Conservation (phyloP, 2,888 invertebrate species). For the Drosophila rellima region DNA sequence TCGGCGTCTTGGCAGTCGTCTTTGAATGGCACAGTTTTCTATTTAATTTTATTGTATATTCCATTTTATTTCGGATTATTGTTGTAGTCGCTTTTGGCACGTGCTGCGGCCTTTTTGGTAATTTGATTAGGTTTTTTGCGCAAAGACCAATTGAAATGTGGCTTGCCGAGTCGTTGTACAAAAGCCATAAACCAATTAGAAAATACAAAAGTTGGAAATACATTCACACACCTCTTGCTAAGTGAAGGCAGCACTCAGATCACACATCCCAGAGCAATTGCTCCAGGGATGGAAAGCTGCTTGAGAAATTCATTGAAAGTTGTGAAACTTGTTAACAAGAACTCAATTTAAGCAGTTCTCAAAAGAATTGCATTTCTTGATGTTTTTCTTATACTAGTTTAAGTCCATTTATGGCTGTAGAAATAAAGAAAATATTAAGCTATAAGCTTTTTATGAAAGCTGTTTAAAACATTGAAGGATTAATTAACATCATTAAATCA, state of each 20-base stretch:
- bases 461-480: not conserved
- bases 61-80: conserved; percentile 8
- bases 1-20: conserved; percentile 38
- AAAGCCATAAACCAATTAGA: conserved; percentile 78
- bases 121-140: conserved; percentile 66
- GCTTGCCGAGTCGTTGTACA: conserved; percentile 56
- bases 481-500: not conserved
- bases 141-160: conserved; percentile 70
- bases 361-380: not conserved
- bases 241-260: conserved; percentile 13
- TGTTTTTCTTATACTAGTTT: not conserved
- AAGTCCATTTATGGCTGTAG: not conserved
- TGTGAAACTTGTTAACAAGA: not conserved
- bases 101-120: conserved; percentile 57
- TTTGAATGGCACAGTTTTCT: conserved; percentile 27
- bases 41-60: not conserved
- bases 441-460: not conserved
- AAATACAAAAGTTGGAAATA: conserved; percentile 52
- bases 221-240: not conserved
- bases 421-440: not conserved
- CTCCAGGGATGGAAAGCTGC: conserved; percentile 32
- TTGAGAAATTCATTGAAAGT: not conserved
- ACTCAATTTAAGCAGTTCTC: not conserved
- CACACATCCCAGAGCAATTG: not conserved
- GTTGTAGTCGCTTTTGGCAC: conserved; percentile 63